Evolutionary conservation across 2,797 vertebrate genomes (phyloP).

Genomic region (Megaceryle alcyon): DNA sequence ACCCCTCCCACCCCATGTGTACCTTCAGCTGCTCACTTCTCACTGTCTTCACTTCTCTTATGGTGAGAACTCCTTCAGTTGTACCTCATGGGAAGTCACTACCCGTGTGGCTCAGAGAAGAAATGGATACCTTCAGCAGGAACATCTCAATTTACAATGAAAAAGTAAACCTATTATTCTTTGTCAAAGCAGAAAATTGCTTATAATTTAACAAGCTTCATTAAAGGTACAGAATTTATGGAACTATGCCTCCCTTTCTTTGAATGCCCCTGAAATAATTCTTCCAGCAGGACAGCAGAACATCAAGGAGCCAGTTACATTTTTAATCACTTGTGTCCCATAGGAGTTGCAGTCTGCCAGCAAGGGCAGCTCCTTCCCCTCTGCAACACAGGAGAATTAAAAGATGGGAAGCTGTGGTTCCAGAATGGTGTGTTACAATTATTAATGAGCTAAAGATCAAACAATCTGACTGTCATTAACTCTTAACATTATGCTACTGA

Average conservation of each 20-base stretch:
- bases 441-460: constrained; percentile 23
- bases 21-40: not conserved
- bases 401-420: constrained; percentile 22
- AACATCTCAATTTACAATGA: not conserved
- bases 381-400: not conserved
- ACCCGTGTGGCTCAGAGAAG: not conserved
- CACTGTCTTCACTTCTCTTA: not conserved
- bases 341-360: constrained; percentile 26
- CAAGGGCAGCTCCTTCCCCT: constrained; percentile 25
- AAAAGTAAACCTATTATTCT: constrained; percentile 2
- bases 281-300: constrained; percentile 32
- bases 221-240: not conserved
- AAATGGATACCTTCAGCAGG: not conserved
- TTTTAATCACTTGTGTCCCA: constrained; percentile 38
- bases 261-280: constrained; percentile 39
- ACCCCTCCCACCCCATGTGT: not conserved
- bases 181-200: constrained; percentile 17
- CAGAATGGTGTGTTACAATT: not conserved
- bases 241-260: not conserved
- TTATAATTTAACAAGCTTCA: constrained; percentile 29
- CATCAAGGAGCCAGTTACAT: constrained; percentile 44
- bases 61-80: not conserved
- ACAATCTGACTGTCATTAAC: not conserved
- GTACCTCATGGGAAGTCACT: accelerated
- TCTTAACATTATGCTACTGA: not conserved